Base-by-base conservation (phyloP, 2,797 vertebrate genomes). In the Hyperoplus immaculatus region DNA sequence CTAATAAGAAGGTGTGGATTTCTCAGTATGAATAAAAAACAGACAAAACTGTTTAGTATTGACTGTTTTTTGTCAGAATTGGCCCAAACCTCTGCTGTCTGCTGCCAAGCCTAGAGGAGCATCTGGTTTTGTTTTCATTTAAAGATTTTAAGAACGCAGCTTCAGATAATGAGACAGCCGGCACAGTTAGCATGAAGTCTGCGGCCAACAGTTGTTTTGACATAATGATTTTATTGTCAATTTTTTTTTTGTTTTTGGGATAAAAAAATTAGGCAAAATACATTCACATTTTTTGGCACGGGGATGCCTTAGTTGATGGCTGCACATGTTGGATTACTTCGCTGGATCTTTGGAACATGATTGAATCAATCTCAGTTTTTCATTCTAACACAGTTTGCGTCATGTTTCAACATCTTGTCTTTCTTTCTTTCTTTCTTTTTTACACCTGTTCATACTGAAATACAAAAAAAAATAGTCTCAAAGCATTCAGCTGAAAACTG, bases 81-180 rank as follows among this genome's bases (percentile, higher is more conserved):
- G 79, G 79, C 81, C 63, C 51, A 0, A 77, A 65, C 12, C 45
- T 56, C 50, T 68, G 71, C 7, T 3, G 61, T 73, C 69, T n/a
- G 80, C 67, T 68, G 84, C 87, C 88, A 77, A 68, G 66, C 38
- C 13, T 60, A 75, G 75, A 78, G 1, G 58, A 78, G 69, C 88
- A 88, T 91, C 88, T 91, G 89, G 69, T 88, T 91, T 79, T 77
- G 77, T 64, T 87, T 78, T 4, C 29, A 29, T 29, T 29, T 29
- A 29, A 29, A 3, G 29, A 2, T 68, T 57, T 73, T 39, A 72
- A 77, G 57, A 70, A 69, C 74, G 82, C 13, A 0, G 47, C 66
- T 71, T 8, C 29, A 8, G 57, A 72, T 85, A 79, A 85, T 59
- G 77, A 84, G 86, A 75, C 72, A 14, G 69, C 80, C 41, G 71